A percentile compares a stretch with the other conserved stretches of the same genome.
phyloP scores from a whole-genome alignment of 2,888 invertebrate species.

The Epsilonema sp. region DNA sequence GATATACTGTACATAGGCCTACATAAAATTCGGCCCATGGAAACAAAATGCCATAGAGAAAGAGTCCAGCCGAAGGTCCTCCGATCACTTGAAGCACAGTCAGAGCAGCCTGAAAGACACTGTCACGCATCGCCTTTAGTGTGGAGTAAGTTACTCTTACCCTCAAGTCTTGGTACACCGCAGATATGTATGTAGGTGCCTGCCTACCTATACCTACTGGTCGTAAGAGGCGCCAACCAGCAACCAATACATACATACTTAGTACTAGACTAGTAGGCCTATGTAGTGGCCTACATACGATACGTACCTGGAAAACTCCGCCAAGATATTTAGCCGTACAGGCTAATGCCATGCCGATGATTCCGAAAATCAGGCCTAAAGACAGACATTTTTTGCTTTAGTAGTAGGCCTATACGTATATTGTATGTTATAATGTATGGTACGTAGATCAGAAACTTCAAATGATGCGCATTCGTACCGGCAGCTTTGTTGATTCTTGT shows the following conservation, averaged over 20 bases:
- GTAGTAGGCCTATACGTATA: too few relatives aligned
- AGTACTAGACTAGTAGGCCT: neutral
- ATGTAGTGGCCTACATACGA: neutral
- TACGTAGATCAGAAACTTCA: too few relatives aligned
- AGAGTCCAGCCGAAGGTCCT: conserved; percentile 6
- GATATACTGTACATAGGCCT: too few relatives aligned
- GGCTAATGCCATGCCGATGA: conserved; percentile 2
- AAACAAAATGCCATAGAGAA: conserved; percentile 6
- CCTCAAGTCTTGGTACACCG: too few relatives aligned
- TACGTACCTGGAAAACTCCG: conserved; percentile 4
- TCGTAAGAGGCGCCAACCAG: too few relatives aligned
- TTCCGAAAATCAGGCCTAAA: conserved; percentile 4
- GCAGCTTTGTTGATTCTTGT: conserved; percentile 1
- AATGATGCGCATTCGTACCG: too few relatives aligned
- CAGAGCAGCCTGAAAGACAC: conserved; percentile 7
- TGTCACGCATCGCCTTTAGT: too few relatives aligned
- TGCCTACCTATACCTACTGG: too few relatives aligned
- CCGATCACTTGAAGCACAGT: conserved; percentile 1
- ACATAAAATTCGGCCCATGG: conserved; percentile 9
- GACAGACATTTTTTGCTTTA: too few relatives aligned
- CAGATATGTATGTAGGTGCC: too few relatives aligned
- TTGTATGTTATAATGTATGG: neutral
- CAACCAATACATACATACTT: too few relatives aligned
- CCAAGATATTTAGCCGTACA: conserved; percentile 2
- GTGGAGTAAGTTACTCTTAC: too few relatives aligned